Evolutionary conservation across 2,113 vertebrate genomes (phyloP).

Genomic region (Pavo muticus): DNA sequence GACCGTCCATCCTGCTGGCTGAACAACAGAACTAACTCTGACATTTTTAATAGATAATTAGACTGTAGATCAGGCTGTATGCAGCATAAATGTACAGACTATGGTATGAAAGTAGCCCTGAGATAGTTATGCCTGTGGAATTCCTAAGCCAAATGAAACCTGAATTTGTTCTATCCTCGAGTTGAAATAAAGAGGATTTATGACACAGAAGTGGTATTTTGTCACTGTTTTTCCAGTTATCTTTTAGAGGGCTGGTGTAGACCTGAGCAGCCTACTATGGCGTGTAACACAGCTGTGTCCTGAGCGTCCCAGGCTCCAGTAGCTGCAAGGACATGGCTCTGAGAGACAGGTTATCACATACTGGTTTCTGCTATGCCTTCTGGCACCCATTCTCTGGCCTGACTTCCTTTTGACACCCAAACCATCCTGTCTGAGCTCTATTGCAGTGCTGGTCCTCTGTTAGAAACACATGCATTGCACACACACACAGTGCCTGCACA

Average conservation of each 20-base stretch:
- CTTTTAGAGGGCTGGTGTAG: neutral
- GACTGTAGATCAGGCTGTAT: neutral
- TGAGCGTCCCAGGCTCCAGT: neutral
- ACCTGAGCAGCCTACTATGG: rapidly evolving
- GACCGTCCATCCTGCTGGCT: neutral
- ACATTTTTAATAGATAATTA: neutral
- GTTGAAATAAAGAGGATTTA: neutral
- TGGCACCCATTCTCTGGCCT: neutral
- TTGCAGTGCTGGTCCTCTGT: rapidly evolving
- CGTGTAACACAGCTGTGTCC: neutral
- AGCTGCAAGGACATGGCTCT: rapidly evolving
- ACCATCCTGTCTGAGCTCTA: neutral
- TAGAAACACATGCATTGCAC: rapidly evolving
- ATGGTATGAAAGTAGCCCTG: neutral
- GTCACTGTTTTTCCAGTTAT: neutral
- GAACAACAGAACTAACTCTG: neutral
- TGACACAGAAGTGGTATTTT: neutral
- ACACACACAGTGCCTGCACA: rapidly evolving
- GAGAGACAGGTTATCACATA: neutral
- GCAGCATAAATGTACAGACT: neutral
- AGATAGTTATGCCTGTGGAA: neutral
- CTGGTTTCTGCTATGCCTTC: neutral
- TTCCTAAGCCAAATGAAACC: neutral
- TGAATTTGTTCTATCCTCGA: neutral
- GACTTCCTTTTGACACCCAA: neutral